Evolutionary conservation across 2,888 invertebrate genomes (phyloP), one percentile per base, ranked within the genome.

Genomic region (Marasmarcha lunaedactyla): DNA sequence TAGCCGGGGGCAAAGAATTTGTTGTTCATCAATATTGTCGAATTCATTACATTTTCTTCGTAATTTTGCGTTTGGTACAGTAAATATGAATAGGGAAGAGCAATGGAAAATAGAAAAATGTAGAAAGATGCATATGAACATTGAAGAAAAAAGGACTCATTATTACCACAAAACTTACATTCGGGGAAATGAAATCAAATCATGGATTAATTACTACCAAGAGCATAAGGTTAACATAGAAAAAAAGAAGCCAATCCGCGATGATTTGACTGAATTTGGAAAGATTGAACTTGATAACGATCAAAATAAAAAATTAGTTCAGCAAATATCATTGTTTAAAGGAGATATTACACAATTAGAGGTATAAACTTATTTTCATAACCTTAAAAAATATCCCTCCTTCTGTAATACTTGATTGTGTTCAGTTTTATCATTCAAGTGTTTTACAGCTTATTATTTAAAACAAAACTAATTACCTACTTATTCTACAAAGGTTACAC

Each of bases 271-370:
- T 1, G 66, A 76, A 45, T 71, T 71, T 15, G 55, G 62, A 11
- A 71, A 72, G 43, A 55, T 64, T 34, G 55, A 55, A 40, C 50
- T 81, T 20, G 57, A 86, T 46, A 35, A 49, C 0, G 47, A 59
- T 1, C 62, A 68, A 46, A 85, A 87, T 54, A 59, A 59, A 25
- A 48, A 51, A 1, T 52, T 90, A n/a, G 69, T 81, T 3, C 69
- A 85, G n/a, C 89, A 87, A 62, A 79, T 91, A 35, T 88, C 89
- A 5, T 68, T 90, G 43, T 92, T 87, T 78, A 77, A 74, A 59
- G 95, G 94, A 1, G 94, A 95, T 61, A 95, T 97, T 14, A 95
- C 95, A 0, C 84, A 85, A 38, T 73, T 97, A 35, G 92, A 93
- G 84, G 87, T 87, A 58, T 47, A 49, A 46, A 42, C 20, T 20